Conservation (phyloP, 2,797 vertebrate species). For the Poeciliopsis infans region DNA sequence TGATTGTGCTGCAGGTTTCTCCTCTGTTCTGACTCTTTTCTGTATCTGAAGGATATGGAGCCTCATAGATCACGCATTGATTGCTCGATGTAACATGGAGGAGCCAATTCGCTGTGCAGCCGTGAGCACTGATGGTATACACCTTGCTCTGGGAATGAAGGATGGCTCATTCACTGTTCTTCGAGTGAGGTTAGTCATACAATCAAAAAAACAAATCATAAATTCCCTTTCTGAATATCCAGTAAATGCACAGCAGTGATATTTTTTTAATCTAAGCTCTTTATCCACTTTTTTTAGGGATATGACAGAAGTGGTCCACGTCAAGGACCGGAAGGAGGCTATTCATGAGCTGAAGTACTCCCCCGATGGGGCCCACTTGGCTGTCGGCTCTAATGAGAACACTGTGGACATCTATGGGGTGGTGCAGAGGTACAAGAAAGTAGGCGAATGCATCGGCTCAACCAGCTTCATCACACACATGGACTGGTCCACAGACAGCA, state of each 20-base stretch:
- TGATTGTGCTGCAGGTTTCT: constrained; percentile 12
- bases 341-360: constrained; percentile 99
- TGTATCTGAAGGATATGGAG: constrained; percentile 92
- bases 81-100: constrained; percentile 99
- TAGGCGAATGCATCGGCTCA: constrained; percentile 93
- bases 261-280: constrained; percentile 13
- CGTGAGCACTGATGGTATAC: constrained; percentile 94
- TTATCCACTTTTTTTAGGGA: constrained; percentile 82
- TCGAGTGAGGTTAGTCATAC: constrained; percentile 88
- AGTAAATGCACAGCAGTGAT: constrained; percentile 22
- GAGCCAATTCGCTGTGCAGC: constrained; percentile 97
- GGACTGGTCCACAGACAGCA: constrained; percentile 98
- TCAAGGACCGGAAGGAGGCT: constrained; percentile 98
- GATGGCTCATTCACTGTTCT: constrained; percentile 98
- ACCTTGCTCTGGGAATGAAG: constrained; percentile 97
- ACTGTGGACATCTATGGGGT: constrained; percentile 95
- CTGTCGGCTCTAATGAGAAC: constrained; percentile 96
- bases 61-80: constrained; percentile 95
- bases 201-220: constrained; percentile 12
- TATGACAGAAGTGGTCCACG: constrained; percentile 99
- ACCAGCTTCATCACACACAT: constrained; percentile 96
- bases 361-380: constrained; percentile 92
- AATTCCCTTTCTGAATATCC: constrained; percentile 19
- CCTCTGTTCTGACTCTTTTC: constrained; percentile 2
- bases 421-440: constrained; percentile 97